A percentile compares a stretch with the other conserved stretches of the same genome.
These are phyloP conservation scores for Synanthedon formicaeformis DNA, from an alignment of 2,888 invertebrate genomes.

Conservation along the genomic window DNA sequence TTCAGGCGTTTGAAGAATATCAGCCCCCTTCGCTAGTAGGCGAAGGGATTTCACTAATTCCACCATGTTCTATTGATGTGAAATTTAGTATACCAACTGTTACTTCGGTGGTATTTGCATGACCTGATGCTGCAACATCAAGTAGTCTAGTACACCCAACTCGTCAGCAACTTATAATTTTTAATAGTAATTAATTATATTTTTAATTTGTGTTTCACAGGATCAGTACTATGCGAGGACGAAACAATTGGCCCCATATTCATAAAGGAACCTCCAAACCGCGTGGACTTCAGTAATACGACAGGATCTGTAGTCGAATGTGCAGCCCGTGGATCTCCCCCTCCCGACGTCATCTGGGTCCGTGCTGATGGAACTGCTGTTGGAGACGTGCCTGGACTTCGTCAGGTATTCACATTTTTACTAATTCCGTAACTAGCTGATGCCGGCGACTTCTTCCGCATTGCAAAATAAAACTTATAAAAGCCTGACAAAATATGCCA, in stretches of 20 bases:
- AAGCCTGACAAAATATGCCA: too few species aligned
- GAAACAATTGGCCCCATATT: constrained; percentile 91
- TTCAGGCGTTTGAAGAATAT: too few species aligned
- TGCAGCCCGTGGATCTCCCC: constrained; percentile 89
- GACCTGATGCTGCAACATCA: background rate
- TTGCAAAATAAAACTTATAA: too few species aligned
- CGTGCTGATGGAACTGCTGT: constrained; percentile 91
- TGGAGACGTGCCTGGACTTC: constrained; percentile 88
- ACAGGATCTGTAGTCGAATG: constrained; percentile 94
- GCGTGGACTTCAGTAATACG: constrained; percentile 94
- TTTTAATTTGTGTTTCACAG: constrained; percentile 22
- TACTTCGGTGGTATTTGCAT: too few species aligned
- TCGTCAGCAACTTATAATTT: too few species aligned
- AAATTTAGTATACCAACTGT: too few species aligned
- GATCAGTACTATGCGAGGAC: constrained; percentile 74
- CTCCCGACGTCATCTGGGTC: constrained; percentile 94
- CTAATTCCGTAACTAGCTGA: too few species aligned
- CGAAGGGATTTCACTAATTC: too few species aligned
- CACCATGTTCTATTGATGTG: too few species aligned
- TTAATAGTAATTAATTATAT: background rate
- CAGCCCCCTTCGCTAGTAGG: too few species aligned
- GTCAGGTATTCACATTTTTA: constrained; percentile 72
- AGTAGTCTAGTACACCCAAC: too few species aligned
- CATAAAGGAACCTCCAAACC: constrained; percentile 90
- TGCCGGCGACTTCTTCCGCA: too few species aligned